Base-by-base conservation (phyloP, 2,888 invertebrate species). In the Dicyrtomina minuta region DNA sequence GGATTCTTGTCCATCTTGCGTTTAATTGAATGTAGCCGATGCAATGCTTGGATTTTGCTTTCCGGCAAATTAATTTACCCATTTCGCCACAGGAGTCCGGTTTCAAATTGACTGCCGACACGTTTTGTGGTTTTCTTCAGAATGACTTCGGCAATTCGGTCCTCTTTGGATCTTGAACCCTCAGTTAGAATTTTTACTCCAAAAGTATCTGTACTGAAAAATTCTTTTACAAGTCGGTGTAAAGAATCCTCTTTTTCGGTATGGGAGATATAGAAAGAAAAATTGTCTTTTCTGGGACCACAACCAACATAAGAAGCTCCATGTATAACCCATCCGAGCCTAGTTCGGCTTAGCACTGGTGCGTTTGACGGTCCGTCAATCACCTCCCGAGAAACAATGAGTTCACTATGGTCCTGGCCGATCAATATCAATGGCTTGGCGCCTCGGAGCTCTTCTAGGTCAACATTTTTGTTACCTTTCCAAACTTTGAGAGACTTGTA, bases 101-200 rank as follows among this genome's bases (percentile, higher is more conserved):
- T 44, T 20, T 66, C 66, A 60, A 67, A 75, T 6, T 65, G 6
- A 8, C 56, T 58, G 1, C 60, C 71, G 1, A 43, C 41, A 24
- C 60, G 49, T 41, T 27, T 56, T 1, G 62, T 56, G 6, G 70
- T 67, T 8, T 15, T 4, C 20, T 59, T 13, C 24, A 61, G 22
- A 27, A 27, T 24, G 44, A 61, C 39, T 55, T 66, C 15, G 1
- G 61, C 61, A 1, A 24, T 2, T 20, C 43, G 43, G 5, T 43
- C 46, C 10, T 17, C 27, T 22, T 39, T 20, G 6, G 65, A 46
- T 4, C 33, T 33, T 5, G 33, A 8, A 33, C 8, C 8, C 8
- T 8, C 33, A 33, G 33, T 5, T 8, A 3, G 33, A 33, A 13
- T 3, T 8, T 20, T 43, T 2, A 60, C 60, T 13, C 43, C 60